Evolutionary conservation across 2,888 invertebrate species (phyloP).

Genomic region (Biston stratarius): DNA sequence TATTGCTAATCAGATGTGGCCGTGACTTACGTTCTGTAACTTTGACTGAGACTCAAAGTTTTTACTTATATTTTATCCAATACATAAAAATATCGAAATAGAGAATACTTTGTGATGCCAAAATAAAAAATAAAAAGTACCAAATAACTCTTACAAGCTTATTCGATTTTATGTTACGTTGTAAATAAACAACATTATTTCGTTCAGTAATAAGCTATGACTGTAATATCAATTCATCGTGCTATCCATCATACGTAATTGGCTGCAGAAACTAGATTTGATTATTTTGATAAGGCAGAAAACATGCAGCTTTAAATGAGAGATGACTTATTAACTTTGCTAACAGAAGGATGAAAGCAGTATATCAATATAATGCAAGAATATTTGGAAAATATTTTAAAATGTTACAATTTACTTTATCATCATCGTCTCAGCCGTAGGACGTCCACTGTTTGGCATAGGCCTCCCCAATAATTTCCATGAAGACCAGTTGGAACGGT

Average conservation of each 20-base stretch:
- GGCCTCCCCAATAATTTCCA: too few species aligned
- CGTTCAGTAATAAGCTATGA: slow-evolving; percentile 4
- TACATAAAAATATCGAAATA: too few species aligned
- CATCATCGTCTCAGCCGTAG: too few species aligned
- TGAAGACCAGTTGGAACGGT: too few species aligned
- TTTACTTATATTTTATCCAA: too few species aligned
- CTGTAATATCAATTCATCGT: slow-evolving; percentile 3
- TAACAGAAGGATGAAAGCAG: not conserved
- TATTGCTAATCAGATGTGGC: too few species aligned
- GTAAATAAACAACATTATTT: slow-evolving; percentile 1
- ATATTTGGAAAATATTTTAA: not conserved
- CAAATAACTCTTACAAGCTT: not conserved
- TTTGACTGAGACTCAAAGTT: too few species aligned
- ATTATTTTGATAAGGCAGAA: slow-evolving; percentile 8
- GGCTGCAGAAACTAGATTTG: slow-evolving; percentile 9
- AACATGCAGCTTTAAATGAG: not conserved
- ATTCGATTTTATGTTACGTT: slow-evolving; percentile 1
- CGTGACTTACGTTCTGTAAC: too few species aligned
- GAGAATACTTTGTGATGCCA: not conserved
- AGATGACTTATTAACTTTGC: not conserved
- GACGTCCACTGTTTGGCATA: too few species aligned
- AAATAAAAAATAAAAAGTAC: not conserved
- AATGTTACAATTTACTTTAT: too few species aligned
- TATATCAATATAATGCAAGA: not conserved
- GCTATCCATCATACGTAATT: slow-evolving; percentile 15